Evolutionary conservation across 2,113 vertebrate genomes (phyloP).

Genomic region (Cromileptes altivelis): DNA sequence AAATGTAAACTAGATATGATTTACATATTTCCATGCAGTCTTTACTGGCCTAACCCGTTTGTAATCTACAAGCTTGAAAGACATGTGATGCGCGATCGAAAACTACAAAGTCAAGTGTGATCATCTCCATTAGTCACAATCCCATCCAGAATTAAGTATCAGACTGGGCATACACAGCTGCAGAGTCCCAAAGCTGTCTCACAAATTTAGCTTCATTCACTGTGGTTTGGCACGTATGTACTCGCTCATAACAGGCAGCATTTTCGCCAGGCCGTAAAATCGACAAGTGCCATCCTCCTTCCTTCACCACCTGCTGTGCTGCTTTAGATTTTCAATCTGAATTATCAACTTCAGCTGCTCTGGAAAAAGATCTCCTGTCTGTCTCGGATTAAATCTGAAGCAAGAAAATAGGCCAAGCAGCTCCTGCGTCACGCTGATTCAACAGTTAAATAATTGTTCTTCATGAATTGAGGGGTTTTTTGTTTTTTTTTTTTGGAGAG

Average conservation of each 20-base stretch:
- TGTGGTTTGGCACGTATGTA: neutral
- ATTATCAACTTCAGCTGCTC: neutral
- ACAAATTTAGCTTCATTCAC: neutral
- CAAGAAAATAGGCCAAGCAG: conserved; percentile 1
- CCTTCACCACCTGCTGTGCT: neutral
- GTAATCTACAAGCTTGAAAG: conserved; percentile 12
- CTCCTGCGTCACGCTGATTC: neutral
- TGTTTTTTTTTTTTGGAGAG: neutral
- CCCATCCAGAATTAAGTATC: neutral
- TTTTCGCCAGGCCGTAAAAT: neutral
- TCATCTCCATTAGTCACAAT: neutral
- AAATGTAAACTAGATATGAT: conserved; percentile 32
- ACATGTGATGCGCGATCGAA: neutral
- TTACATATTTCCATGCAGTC: conserved; percentile 20
- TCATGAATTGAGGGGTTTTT: neutral
- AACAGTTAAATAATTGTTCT: neutral
- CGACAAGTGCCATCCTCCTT: neutral
- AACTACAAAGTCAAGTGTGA: conserved; percentile 9
- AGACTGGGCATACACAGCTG: neutral
- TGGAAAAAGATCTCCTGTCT: neutral
- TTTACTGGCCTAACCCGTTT: conserved; percentile 3
- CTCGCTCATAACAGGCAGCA: neutral
- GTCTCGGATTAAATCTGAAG: conserved; percentile 13
- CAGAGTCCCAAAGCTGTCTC: neutral
- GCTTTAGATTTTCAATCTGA: neutral